phyloP scores from a whole-genome alignment of 2,888 invertebrate genomes.

The Spilarctia lutea region DNA sequence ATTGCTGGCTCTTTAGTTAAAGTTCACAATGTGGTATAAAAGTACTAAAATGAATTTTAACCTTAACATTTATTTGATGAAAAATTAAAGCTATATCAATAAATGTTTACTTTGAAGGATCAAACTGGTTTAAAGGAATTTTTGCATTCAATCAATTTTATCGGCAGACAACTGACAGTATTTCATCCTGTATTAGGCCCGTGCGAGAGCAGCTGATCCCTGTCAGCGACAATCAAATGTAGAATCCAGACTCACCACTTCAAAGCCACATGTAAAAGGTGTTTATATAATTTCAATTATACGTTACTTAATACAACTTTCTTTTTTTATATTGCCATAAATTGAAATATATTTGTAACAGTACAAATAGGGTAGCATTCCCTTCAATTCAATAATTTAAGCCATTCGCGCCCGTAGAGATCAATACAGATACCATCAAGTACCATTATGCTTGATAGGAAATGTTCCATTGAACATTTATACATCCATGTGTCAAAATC shows the following conservation, averaged over 20 bases:
- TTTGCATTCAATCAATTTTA: background rate
- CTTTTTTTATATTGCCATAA: background rate
- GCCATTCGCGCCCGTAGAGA: conserved; percentile 21
- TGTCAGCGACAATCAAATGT: conserved; percentile 14
- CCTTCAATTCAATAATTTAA: conserved; percentile 10
- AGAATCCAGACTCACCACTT: conserved; percentile 22
- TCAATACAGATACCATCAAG: conserved; percentile 11
- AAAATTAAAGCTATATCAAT: background rate
- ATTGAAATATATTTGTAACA: background rate
- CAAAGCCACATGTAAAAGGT: conserved; percentile 42
- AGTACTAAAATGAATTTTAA: too few species aligned
- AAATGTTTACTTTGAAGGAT: background rate
- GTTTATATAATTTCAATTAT: conserved; percentile 18
- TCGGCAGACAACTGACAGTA: background rate
- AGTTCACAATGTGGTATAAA: too few species aligned
- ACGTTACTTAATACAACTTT: background rate
- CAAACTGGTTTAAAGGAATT: background rate
- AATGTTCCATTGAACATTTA: conserved; percentile 4
- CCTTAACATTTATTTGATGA: too few species aligned
- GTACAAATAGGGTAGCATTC: background rate
- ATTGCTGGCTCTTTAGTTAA: too few species aligned
- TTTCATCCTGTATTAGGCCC: background rate
- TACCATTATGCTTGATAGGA: background rate
- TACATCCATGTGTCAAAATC: conserved; percentile 40
- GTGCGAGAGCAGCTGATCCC: conserved; percentile 25